Base-by-base conservation (phyloP, 2,888 invertebrate species). In the Nebria salina region DNA sequence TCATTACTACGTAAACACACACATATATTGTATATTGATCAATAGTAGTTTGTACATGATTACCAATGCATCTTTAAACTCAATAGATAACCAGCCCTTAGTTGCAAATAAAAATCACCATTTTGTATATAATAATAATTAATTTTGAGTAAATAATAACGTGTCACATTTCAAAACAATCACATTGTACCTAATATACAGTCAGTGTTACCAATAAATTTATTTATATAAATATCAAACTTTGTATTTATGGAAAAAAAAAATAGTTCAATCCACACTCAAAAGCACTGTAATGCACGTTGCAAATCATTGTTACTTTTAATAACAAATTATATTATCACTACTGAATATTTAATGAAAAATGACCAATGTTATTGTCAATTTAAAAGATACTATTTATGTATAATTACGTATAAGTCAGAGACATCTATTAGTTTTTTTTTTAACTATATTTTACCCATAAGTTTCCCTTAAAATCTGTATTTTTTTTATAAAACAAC, bases 241-340 rank as follows among this genome's bases (percentile, higher is more conserved):
- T 70, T 25, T 70, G 26, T 26, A 70, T 70, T 70, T 70, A 70
- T 70, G 15, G 70, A 70, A 26, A 70, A 70, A 7, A 20, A 70
- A 70, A 70, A 7, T 1, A 70, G 70, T 70, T 70, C 20, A 7
- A 20, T 70, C 34, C 34, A 25, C 70, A 70, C 70, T 34, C 65
- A 65, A 54, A 54, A 65, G 78, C 73, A 78, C 78, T 78, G 72
- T 73, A 20, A 73, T 65, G 78, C 73, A 78, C 77, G 77, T 72
- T 72, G 70, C 77, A 77, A 43, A 72, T 54, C 54, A 54, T 54
- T 54, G 13, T 54, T 54, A 54, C 54, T 54, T 54, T 54, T 11
- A 54, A 54, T 5, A 34, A 34, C 34, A 34, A 34, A 4, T 34
- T 34, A 34, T 54, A 54, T 54, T 13, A 54, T 54, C 54, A 13